Conservation (phyloP, 2,888 invertebrate species). For the Tyria jacobaeae region DNA sequence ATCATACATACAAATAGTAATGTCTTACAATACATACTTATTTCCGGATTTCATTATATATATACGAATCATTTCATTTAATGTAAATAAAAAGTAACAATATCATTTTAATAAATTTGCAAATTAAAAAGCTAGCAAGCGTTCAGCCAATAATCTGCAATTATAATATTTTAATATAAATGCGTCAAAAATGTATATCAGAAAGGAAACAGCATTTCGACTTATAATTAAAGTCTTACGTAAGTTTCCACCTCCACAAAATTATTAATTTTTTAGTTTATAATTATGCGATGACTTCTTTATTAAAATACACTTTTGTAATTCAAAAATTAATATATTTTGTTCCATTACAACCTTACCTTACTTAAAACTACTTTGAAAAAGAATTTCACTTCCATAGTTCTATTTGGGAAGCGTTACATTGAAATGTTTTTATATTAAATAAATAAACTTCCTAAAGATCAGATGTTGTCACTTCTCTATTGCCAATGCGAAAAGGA, state of each 20-base stretch:
- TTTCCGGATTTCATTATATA: slow-evolving; percentile 32
- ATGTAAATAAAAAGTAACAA: neutral
- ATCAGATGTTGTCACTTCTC: slow-evolving; percentile 7
- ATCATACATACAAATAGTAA: neutral
- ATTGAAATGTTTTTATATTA: slow-evolving; percentile 3
- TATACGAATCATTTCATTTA: slow-evolving; percentile 18
- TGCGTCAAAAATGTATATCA: slow-evolving; percentile 8
- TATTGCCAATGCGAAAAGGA: slow-evolving; percentile 16
- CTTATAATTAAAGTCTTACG: too few relatives aligned
- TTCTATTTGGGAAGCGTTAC: slow-evolving; percentile 23
- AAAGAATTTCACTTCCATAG: slow-evolving; percentile 31
- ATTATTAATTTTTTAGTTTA: too few relatives aligned
- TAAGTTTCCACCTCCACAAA: too few relatives aligned
- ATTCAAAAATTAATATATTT: slow-evolving; percentile 11
- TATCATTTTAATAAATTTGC: neutral
- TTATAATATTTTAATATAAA: slow-evolving; percentile 6
- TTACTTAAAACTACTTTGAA: slow-evolving; percentile 23
- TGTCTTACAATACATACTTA: slow-evolving; percentile 32
- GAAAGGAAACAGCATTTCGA: too few relatives aligned
- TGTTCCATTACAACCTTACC: slow-evolving; percentile 37
- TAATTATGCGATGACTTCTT: neutral
- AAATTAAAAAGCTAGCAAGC: slow-evolving; percentile 3
- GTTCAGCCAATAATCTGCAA: slow-evolving; percentile 2
- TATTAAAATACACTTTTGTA: slow-evolving; percentile 7
- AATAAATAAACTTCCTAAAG: neutral